phyloP scores from a whole-genome alignment of 53 echinoderm and acorn worm species.

The Zoroaster sp. region DNA sequence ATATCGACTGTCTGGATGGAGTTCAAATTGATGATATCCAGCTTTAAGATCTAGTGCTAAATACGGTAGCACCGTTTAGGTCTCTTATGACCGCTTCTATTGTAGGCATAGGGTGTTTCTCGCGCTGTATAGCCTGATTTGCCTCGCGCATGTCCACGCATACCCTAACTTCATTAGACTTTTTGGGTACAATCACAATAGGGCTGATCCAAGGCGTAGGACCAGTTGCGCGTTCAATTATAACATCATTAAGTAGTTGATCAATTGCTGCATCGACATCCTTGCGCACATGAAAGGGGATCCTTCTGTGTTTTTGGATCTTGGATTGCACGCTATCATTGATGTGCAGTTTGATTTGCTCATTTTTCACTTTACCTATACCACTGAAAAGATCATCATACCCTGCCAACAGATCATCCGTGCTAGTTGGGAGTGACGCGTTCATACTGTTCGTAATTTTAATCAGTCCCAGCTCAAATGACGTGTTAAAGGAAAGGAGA shows the following conservation, averaged over 20 bases:
- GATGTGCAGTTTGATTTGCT: no score
- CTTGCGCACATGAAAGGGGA: neutral
- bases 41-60: slow-evolving; percentile 15
- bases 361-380: no score
- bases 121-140: slow-evolving; percentile 1
- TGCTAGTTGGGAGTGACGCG: no score
- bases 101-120: slow-evolving; percentile 32
- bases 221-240: neutral
- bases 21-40: slow-evolving; percentile 23
- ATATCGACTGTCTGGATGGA: slow-evolving; percentile 8
- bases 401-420: no score
- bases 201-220: slow-evolving; percentile 39
- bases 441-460: no score
- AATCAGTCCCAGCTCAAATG: no score
- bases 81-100: slow-evolving; percentile 17
- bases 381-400: no score
- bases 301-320: no score
- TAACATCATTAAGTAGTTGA: neutral
- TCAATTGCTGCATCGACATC: neutral
- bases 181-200: slow-evolving; percentile 25
- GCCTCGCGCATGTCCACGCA: slow-evolving; percentile 35
- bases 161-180: neutral
- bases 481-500: no score
- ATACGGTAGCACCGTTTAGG: neutral
- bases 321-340: no score